Evolutionary conservation across 2,888 invertebrate genomes (phyloP).

Genomic region (Iphiclides podalirius): DNA sequence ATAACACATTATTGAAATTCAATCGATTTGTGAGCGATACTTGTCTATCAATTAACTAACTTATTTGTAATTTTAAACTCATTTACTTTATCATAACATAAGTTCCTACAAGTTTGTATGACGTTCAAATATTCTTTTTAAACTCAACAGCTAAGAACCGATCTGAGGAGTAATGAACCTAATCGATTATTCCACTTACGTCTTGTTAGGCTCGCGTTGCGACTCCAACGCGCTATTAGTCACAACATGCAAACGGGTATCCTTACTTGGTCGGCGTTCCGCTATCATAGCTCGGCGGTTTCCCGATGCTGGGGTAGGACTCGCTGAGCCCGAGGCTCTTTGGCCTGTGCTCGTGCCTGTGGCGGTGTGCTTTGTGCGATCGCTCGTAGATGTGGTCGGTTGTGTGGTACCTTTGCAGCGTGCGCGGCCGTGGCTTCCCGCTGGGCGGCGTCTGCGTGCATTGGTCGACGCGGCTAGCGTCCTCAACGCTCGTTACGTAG

Average conservation of each 20-base stretch:
- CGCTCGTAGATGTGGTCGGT: slow-evolving; percentile 67
- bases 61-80: too few relatives aligned
- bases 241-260: slow-evolving; percentile 24
- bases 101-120: too few relatives aligned
- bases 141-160: too few relatives aligned
- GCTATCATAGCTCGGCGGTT: slow-evolving; percentile 63
- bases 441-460: slow-evolving; percentile 72
- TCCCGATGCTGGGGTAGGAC: slow-evolving; percentile 61
- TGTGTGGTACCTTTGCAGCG: slow-evolving; percentile 78
- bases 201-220: too few relatives aligned
- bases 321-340: slow-evolving; percentile 65
- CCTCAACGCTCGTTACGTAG: slow-evolving; percentile 72
- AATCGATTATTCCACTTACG: too few relatives aligned
- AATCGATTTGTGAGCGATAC: too few relatives aligned
- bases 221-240: slow-evolving; percentile 18
- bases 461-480: slow-evolving; percentile 63
- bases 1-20: too few relatives aligned
- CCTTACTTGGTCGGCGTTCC: slow-evolving; percentile 60
- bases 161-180: too few relatives aligned
- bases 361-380: slow-evolving; percentile 45
- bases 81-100: too few relatives aligned
- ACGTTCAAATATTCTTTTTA: too few relatives aligned
- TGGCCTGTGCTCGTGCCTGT: slow-evolving; percentile 51
- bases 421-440: slow-evolving; percentile 67
- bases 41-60: too few relatives aligned